A percentile compares a stretch with the other conserved stretches of the same genome.
Evolutionary conservation across 1,140 invertebrate species (phyloP).

Genomic region (Scaptodrosophila lebanonensis): DNA sequence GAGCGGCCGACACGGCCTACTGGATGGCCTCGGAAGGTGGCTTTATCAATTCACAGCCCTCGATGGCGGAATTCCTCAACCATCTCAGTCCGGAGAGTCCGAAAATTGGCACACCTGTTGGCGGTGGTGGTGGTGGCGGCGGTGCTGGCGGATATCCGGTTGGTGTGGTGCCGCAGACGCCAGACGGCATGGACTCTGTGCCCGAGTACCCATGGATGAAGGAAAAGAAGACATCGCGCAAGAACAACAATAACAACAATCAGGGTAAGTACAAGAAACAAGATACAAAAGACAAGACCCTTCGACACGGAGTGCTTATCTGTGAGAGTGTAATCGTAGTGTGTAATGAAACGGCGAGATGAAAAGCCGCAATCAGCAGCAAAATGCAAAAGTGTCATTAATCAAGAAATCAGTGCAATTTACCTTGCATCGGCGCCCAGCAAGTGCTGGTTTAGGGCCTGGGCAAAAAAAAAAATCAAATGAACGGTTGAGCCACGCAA

Average conservation of each 20-base stretch:
- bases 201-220: constrained; percentile 98
- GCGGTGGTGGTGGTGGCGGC: constrained; percentile 76
- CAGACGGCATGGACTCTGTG: constrained; percentile 83
- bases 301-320: too few species aligned
- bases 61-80: constrained; percentile 93
- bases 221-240: constrained; percentile 96
- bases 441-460: constrained; percentile 38
- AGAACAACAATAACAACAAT: constrained; percentile 86
- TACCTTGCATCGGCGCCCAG: constrained; percentile 38
- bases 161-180: constrained; percentile 76
- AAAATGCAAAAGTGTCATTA: constrained; percentile 68
- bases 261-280: constrained; percentile 84
- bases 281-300: not conserved
- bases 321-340: too few species aligned
- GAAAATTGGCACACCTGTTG: constrained; percentile 78
- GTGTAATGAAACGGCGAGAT: constrained; percentile 21
- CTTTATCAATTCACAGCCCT: constrained; percentile 94
- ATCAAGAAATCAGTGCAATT: constrained; percentile 75
- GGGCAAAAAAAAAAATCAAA: not conserved
- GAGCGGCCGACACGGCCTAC: constrained; percentile 60
- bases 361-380: constrained; percentile 29
- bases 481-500: not conserved
- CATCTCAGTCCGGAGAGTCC: constrained; percentile 82
- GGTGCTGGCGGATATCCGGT: constrained; percentile 75
- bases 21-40: constrained; percentile 84